Percentiles rank a stretch among this genome's conserved stretches.
Conservation (phyloP, 2,888 invertebrate genomes). For the Chrysodeixis includens region DNA sequence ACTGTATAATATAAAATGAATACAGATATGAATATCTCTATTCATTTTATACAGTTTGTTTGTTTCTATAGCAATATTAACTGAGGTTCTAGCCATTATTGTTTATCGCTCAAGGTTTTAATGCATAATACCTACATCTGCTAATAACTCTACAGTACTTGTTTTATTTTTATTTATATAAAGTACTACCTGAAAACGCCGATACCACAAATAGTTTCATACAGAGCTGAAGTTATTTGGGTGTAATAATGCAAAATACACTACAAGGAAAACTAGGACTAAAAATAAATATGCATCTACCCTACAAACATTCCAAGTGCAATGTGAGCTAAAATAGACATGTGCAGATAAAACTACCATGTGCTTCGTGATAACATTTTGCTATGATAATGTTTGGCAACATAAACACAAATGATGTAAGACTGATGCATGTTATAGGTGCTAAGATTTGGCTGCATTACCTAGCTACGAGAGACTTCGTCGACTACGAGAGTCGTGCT, state of each 20-base stretch:
- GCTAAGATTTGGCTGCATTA: slow-evolving; percentile 16
- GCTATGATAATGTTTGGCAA: slow-evolving; percentile 9
- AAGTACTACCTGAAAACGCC: no score
- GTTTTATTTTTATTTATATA: no score
- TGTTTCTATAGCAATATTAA: no score
- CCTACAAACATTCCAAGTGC: not conserved
- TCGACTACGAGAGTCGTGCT: no score
- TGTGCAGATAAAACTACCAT: slow-evolving; percentile 8
- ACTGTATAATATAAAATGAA: not conserved
- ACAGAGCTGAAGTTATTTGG: not conserved
- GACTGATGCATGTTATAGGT: slow-evolving; percentile 10
- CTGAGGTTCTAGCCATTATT: no score
- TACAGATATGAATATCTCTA: not conserved
- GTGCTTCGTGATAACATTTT: slow-evolving; percentile 4
- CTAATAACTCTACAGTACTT: no score
- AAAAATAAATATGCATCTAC: not conserved
- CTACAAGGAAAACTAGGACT: not conserved
- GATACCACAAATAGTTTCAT: no score
- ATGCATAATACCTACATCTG: no score
- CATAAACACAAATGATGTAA: not conserved
- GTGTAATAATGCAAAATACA: not conserved
- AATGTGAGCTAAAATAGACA: not conserved
- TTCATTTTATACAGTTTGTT: no score
- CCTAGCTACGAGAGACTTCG: slow-evolving; percentile 14
- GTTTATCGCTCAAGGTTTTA: no score